Evolutionary conservation across 2,888 invertebrate species (phyloP).

Genomic region (Thymelicus acteon): DNA sequence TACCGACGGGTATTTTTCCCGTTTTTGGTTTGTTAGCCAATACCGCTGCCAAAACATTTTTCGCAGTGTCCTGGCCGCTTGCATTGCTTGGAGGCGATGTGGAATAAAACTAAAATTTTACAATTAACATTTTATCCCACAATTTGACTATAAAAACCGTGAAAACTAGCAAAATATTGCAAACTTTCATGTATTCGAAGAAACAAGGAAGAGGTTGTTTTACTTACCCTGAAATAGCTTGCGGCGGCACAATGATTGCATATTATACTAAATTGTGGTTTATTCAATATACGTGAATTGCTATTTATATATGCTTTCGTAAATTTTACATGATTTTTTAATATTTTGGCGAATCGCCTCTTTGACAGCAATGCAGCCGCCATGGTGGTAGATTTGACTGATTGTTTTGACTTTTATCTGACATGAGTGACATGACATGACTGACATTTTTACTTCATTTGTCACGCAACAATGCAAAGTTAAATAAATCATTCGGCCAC

Average conservation of each 20-base stretch:
- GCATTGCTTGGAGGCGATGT: constrained; percentile 56
- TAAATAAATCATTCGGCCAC: too few species aligned
- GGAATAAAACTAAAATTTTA: constrained; percentile 67
- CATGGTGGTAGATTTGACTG: constrained; percentile 57
- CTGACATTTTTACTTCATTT: too few species aligned
- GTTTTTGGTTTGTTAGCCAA: constrained; percentile 79
- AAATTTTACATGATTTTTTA: constrained; percentile 67
- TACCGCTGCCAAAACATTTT: constrained; percentile 80
- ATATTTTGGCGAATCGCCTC: constrained; percentile 68
- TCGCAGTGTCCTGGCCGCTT: constrained; percentile 67
- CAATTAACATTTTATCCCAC: background rate
- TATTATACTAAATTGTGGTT: constrained; percentile 61
- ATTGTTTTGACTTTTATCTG: too few species aligned
- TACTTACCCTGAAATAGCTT: constrained; percentile 68
- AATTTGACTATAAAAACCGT: background rate
- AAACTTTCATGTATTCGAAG: constrained; percentile 24
- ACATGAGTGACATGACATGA: too few species aligned
- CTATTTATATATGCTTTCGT: constrained; percentile 55
- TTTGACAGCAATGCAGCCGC: constrained; percentile 74
- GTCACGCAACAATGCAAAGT: too few species aligned
- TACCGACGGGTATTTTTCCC: constrained; percentile 81
- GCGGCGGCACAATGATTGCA: constrained; percentile 69
- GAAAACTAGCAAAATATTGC: constrained; percentile 26
- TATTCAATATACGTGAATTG: constrained; percentile 60
- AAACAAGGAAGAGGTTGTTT: constrained; percentile 30